A percentile compares a stretch with the other conserved stretches of the same genome.
Evolutionary conservation across 2,888 invertebrate genomes (phyloP).

Genomic region (Sarcophaga variegata): DNA sequence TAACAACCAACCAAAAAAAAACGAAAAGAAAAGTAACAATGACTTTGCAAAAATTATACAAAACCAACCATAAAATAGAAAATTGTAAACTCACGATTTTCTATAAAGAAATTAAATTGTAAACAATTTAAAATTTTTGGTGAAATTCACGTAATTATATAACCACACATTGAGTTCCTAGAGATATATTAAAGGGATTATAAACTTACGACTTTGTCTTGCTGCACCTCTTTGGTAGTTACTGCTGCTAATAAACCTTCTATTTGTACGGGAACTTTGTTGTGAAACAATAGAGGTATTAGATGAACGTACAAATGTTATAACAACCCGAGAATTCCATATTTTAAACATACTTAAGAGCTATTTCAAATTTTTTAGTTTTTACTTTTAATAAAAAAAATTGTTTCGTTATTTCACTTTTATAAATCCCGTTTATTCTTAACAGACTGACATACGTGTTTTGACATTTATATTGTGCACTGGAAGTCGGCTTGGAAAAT

Average conservation of each 20-base stretch:
- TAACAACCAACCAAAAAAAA: conserved; percentile 4
- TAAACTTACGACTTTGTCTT: conserved; percentile 57
- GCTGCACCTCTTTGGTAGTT: conserved; percentile 24
- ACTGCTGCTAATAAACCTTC: conserved; percentile 33
- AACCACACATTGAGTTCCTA: conserved; percentile 13
- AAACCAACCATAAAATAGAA: neutral
- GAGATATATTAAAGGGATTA: neutral
- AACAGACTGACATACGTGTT: conserved; percentile 14
- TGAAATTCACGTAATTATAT: conserved; percentile 61
- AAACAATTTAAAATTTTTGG: conserved; percentile 36
- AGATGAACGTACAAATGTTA: conserved; percentile 74
- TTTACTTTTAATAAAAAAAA: conserved; percentile 1
- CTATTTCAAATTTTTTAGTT: conserved; percentile 59
- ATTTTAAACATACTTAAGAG: conserved; percentile 74
- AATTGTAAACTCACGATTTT: neutral
- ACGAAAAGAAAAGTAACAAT: conserved; percentile 35
- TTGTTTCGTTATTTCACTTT: conserved; percentile 21
- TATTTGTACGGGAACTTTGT: conserved; percentile 32
- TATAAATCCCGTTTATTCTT: conserved; percentile 18
- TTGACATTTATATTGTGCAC: conserved; percentile 45
- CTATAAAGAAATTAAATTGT: conserved; percentile 19
- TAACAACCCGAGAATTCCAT: conserved; percentile 77
- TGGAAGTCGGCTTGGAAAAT: conserved; percentile 62
- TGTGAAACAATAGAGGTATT: conserved; percentile 38
- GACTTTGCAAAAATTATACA: conserved; percentile 45